Base-by-base conservation (phyloP, 1,140 invertebrate species). In the Meteorus sp. region DNA sequence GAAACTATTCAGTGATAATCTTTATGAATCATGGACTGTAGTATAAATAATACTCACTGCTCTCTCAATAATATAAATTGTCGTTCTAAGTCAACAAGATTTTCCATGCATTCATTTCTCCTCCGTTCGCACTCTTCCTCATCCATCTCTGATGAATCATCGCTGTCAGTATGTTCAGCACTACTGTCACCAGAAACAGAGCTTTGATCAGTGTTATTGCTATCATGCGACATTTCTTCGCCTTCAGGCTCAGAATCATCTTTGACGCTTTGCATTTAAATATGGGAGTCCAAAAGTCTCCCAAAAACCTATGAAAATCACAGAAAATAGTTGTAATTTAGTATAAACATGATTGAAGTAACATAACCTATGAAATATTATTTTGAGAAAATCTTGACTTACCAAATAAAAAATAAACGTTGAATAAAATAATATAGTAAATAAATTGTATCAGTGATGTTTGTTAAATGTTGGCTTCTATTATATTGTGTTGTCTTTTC, bases 131-230 rank as follows among this genome's bases (percentile, higher is more conserved):
- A 95, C 81, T 95, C 93, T 63, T 89, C 90, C 77, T 95, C 93
- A 79, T 97, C 94, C 86, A 97, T 89, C 77, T 97, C 95, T 71
- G 87, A 90, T 50, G 88, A 89, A 72, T 90, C 89, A 81, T 90
- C 88, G 8, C 88, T 89, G 59, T 90, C 89, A 17, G 83, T 87
- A 63, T 89, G 88, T 59, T 88, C 87, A 57, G 86, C 87, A 63
- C 88, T 89, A 62, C 88, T 88, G 58, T 89, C 88, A 19, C 86
- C 82, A 23, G 84, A 85, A 17, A 79, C 84, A 29, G 78, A 77
- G 25, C 73, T 78, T 17, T 77, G 73, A 51, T 79, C 78, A 56
- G 76, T 79, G 5, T 79, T 76, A 39, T 81, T 80, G 25, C 78
- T 80, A 47, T 79, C 75, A 19, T 80, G 78, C 3, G 78, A 79